Evolutionary conservation across 1,140 invertebrate genomes (phyloP).

Genomic region (Hermatobates lingyangjiaoensis): DNA sequence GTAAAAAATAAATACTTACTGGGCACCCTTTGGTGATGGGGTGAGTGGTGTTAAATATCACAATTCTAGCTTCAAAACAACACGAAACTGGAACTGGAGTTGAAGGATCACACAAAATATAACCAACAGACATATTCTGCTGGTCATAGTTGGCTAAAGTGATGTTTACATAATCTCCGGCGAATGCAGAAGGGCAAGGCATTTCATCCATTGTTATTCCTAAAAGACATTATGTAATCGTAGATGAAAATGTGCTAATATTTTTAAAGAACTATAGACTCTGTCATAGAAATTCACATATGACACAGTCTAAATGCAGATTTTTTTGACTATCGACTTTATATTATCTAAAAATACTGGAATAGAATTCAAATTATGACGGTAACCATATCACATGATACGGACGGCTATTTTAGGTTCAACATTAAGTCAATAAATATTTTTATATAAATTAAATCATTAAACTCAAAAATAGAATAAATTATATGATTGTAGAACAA

Average conservation of each 20-base stretch:
- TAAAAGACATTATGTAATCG: conserved; percentile 20
- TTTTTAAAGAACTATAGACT: too few species aligned
- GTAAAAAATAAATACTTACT: conserved; percentile 28
- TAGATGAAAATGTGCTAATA: too few species aligned
- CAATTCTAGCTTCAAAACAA: conserved; percentile 74
- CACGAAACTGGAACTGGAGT: conserved; percentile 58
- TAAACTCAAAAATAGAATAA: too few species aligned
- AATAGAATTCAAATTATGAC: too few species aligned
- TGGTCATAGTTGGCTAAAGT: conserved; percentile 65
- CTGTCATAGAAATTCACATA: not conserved
- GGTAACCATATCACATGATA: too few species aligned
- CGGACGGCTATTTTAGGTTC: too few species aligned
- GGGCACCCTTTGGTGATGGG: conserved; percentile 83
- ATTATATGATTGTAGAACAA: too few species aligned
- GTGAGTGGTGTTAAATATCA: conserved; percentile 78
- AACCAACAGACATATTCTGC: conserved; percentile 67
- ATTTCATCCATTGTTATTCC: conserved; percentile 53
- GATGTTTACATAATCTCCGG: conserved; percentile 78
- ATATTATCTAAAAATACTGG: too few species aligned
- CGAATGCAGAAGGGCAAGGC: conserved; percentile 55
- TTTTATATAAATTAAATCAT: too few species aligned
- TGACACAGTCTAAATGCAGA: not conserved
- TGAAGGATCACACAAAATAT: conserved; percentile 61
- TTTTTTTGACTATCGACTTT: too few species aligned
- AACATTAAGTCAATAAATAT: too few species aligned